A percentile compares a stretch with the other conserved stretches of the same genome.
phyloP scores from a whole-genome alignment of 2,888 invertebrate genomes.

The Pammene fasciana region DNA sequence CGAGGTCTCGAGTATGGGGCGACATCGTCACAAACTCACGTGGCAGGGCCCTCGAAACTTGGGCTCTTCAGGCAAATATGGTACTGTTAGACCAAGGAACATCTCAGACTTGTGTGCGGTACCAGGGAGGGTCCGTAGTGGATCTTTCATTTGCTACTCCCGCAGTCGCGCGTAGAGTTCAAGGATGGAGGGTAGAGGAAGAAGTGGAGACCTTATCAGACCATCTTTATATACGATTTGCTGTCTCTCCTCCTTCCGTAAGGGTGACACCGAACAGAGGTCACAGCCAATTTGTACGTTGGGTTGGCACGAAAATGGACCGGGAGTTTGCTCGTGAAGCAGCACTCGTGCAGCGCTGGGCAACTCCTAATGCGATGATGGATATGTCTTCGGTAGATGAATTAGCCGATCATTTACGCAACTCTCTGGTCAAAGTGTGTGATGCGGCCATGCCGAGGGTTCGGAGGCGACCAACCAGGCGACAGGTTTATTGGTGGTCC shows the following conservation, averaged over 20 bases:
- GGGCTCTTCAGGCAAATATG: background rate
- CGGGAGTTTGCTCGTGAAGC: background rate
- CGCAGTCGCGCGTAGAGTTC: background rate
- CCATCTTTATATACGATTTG: constrained; percentile 16
- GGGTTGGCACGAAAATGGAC: background rate
- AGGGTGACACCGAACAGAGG: background rate
- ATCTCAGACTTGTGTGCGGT: constrained; percentile 6
- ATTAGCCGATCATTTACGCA: background rate
- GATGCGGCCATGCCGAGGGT: background rate
- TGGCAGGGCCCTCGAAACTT: background rate
- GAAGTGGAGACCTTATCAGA: constrained; percentile 21
- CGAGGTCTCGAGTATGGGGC: constrained; percentile 22
- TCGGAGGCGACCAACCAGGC: background rate
- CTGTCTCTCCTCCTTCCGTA: background rate
- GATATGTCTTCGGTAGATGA: background rate
- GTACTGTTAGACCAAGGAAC: background rate
- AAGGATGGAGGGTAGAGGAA: constrained; percentile 3
- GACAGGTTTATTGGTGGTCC: background rate
- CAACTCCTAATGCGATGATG: background rate
- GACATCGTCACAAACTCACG: background rate
- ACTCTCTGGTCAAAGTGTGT: background rate
- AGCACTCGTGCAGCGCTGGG: background rate
- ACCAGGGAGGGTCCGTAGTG: constrained; percentile 8
- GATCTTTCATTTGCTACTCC: constrained; percentile 3
- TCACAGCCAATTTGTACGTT: background rate